Evolutionary conservation across 2,113 vertebrate species (phyloP).

Genomic region (Rissa tridactyla): DNA sequence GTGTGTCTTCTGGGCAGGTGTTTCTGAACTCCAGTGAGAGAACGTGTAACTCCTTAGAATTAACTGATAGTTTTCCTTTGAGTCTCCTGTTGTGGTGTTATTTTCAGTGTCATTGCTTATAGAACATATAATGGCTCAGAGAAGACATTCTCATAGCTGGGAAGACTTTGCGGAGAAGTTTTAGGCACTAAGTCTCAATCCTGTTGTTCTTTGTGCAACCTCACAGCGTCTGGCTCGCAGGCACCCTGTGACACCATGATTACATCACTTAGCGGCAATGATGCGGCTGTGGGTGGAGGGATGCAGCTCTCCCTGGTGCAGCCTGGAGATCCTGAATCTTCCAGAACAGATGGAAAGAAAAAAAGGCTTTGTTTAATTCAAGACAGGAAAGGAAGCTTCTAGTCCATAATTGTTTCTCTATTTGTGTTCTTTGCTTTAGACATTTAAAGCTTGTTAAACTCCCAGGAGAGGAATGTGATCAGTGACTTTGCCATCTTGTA

Average conservation of each 20-base stretch:
- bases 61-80: neutral
- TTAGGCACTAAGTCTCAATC: neutral
- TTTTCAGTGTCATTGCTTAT: neutral
- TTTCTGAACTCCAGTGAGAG: neutral
- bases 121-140: neutral
- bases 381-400: neutral
- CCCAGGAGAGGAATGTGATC: neutral
- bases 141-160: neutral
- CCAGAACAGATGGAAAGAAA: neutral
- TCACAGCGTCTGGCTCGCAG: fast-evolving
- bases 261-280: neutral
- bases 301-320: neutral
- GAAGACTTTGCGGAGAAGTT: neutral
- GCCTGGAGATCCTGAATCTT: neutral
- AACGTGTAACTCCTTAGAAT: fast-evolving
- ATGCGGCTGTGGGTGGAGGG: neutral
- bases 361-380: neutral
- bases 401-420: neutral
- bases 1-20: neutral
- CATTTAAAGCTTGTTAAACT: neutral
- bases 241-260: neutral
- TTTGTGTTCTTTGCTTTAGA: conserved; percentile 7
- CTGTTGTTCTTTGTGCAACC: neutral
- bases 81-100: neutral
- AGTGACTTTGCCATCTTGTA: neutral